Evolutionary conservation across 2,797 vertebrate species (phyloP).

Genomic region (Argentina silus): DNA sequence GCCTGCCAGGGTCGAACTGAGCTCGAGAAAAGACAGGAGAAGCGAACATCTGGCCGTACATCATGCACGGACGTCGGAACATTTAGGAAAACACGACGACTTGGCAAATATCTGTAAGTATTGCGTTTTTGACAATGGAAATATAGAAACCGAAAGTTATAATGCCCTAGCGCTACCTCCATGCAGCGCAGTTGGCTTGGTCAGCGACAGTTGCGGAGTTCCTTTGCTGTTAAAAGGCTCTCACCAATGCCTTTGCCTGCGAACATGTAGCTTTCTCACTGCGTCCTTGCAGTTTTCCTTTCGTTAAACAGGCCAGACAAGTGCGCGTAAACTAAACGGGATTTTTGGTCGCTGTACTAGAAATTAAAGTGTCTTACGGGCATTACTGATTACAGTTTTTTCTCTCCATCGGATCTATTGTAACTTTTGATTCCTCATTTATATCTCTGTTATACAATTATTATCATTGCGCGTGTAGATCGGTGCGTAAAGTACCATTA

Average conservation of each 20-base stretch:
- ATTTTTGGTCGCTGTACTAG: not conserved
- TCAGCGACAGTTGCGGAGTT: slow-evolving; percentile 68
- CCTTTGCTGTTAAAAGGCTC: slow-evolving; percentile 77
- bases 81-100: slow-evolving; percentile 62
- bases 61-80: slow-evolving; percentile 74
- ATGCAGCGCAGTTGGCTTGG: slow-evolving; percentile 68
- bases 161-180: slow-evolving; percentile 53
- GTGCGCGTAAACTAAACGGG: not conserved
- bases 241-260: slow-evolving; percentile 65
- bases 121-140: slow-evolving; percentile 29
- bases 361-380: not conserved
- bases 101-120: slow-evolving; percentile 71
- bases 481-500: slow-evolving; percentile 35
- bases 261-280: slow-evolving; percentile 65
- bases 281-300: slow-evolving; percentile 48
- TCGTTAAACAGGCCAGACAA: not conserved
- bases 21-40: slow-evolving; percentile 76
- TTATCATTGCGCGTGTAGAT: slow-evolving; percentile 38
- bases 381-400: not conserved
- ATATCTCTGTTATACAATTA: slow-evolving; percentile 14
- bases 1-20: slow-evolving; percentile 74
- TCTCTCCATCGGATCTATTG: not conserved
- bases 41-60: slow-evolving; percentile 83
- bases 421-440: slow-evolving; percentile 25
- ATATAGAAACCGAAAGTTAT: slow-evolving; percentile 74